Evolutionary conservation across 2,113 vertebrate species (phyloP).

Genomic region (rat (Rattus norvegicus)): DNA sequence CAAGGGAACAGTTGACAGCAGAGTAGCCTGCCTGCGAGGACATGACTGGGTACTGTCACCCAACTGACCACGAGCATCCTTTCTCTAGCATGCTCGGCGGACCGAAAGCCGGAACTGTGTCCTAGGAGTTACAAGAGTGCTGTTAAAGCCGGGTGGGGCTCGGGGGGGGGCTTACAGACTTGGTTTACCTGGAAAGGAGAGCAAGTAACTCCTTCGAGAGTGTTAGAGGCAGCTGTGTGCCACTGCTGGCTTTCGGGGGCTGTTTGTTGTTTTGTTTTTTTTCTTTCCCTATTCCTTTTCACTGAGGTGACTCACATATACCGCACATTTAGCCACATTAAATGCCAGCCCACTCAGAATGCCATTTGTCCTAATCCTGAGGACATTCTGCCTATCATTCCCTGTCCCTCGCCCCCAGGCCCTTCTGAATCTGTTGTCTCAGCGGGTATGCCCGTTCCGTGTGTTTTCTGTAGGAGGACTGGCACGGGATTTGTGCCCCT

Average conservation of each 20-base stretch:
- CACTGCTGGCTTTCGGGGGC: background rate
- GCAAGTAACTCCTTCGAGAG: too few species aligned
- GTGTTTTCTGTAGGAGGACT: accelerated
- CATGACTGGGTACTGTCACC: background rate
- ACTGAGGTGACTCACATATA: background rate
- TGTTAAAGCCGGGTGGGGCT: background rate
- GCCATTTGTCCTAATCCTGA: background rate
- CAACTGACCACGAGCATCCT: background rate
- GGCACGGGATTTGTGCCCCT: accelerated
- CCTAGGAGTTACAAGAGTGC: background rate
- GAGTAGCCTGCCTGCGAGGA: background rate
- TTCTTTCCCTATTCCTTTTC: background rate
- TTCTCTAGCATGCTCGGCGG: accelerated
- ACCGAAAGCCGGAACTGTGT: background rate
- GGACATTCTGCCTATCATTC: background rate
- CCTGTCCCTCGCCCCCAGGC: background rate
- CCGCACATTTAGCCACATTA: too few species aligned
- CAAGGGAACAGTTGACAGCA: background rate
- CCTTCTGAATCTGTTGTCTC: background rate
- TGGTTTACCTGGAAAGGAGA: background rate
- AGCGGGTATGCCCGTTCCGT: too few species aligned
- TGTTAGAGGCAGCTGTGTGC: background rate
- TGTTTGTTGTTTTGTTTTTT: too few species aligned
- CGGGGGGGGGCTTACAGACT: background rate
- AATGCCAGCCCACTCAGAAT: background rate